phyloP scores from a whole-genome alignment of 1,140 invertebrate genomes.

The Nasonia longicornis region DNA sequence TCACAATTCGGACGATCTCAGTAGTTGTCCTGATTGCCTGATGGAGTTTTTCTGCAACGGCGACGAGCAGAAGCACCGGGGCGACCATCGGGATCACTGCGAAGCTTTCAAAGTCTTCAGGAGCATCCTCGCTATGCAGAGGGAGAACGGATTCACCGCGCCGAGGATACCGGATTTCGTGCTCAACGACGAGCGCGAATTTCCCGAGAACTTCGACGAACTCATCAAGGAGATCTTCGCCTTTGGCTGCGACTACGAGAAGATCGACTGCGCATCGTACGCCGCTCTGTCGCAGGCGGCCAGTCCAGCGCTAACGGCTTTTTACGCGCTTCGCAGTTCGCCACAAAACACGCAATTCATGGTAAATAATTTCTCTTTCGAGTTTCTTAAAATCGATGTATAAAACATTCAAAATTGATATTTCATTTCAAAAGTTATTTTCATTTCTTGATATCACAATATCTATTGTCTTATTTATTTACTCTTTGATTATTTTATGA shows the following conservation, averaged over 20 bases:
- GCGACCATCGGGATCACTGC: constrained; percentile 62
- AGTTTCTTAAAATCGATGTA: background rate
- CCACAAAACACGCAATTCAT: background rate
- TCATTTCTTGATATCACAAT: no score
- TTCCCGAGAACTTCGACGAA: constrained; percentile 69
- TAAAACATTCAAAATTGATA: no score
- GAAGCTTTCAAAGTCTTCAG: constrained; percentile 60
- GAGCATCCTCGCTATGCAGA: constrained; percentile 57
- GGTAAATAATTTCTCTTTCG: background rate
- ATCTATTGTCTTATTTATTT: no score
- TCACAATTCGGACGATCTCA: constrained; percentile 67
- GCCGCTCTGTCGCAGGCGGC: constrained; percentile 75
- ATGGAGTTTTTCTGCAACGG: constrained; percentile 65
- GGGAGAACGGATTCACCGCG: constrained; percentile 69
- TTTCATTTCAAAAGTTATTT: no score
- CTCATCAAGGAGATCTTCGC: constrained; percentile 69
- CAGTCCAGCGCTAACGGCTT: constrained; percentile 74
- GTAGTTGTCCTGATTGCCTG: constrained; percentile 71
- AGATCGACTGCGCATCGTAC: constrained; percentile 74
- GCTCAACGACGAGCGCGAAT: constrained; percentile 51
- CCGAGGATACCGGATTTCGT: constrained; percentile 70
- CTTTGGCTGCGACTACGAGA: constrained; percentile 63
- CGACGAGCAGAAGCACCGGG: constrained; percentile 46
- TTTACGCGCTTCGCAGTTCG: constrained; percentile 64
- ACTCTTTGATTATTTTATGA: no score